These are phyloP conservation scores for Drosophila kuntzei DNA, from an alignment of 2,888 invertebrate genomes.

Conservation along the genomic window DNA sequence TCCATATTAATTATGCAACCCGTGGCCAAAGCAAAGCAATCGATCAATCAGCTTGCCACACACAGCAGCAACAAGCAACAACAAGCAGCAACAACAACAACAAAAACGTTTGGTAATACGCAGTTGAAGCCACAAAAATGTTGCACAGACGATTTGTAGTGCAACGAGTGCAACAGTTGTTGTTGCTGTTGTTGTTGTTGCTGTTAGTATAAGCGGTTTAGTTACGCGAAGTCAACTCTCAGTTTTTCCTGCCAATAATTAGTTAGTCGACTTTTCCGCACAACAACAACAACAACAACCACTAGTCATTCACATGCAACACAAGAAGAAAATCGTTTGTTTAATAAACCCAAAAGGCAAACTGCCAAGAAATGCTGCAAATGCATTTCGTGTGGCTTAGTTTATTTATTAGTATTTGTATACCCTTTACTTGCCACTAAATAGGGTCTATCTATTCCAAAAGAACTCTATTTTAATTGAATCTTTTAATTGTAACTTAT, in stretches of 20 bases:
- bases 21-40: conserved; percentile 59
- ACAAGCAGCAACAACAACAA: conserved; percentile 1
- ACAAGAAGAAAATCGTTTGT: conserved; percentile 41
- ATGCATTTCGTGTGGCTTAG: conserved; percentile 47
- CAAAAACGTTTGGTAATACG: conserved; percentile 74
- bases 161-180: conserved; percentile 20
- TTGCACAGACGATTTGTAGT: conserved; percentile 54
- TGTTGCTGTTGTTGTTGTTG: conserved; percentile 23
- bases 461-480: not conserved
- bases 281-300: conserved; percentile 22
- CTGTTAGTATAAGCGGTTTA: conserved; percentile 46
- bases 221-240: conserved; percentile 60
- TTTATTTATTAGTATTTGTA: conserved; percentile 50
- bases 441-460: not conserved
- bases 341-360: conserved; percentile 67
- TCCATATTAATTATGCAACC: conserved; percentile 79
- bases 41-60: conserved; percentile 79
- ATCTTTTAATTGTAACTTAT: not conserved
- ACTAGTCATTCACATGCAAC: conserved; percentile 45
- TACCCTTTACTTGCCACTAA: not conserved
- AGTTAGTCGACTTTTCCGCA: conserved; percentile 63
- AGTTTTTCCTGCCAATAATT: conserved; percentile 53
- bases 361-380: conserved; percentile 64
- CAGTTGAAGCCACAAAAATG: conserved; percentile 73
- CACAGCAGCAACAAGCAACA: conserved; percentile 27